Conservation (phyloP, 2,797 vertebrate genomes). For the Ataeniobius toweri region DNA sequence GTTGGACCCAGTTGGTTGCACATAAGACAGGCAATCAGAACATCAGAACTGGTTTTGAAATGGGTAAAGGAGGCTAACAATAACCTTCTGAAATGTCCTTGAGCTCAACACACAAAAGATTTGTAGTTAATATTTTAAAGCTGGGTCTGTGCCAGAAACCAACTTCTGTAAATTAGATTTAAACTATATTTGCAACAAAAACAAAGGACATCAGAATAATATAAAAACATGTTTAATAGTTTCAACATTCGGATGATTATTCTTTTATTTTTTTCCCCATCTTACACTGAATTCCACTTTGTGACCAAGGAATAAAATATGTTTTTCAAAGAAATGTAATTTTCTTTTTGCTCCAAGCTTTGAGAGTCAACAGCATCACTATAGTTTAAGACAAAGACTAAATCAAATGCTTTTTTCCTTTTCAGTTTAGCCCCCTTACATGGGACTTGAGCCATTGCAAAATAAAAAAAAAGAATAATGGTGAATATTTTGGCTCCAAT, state of each 20-base stretch:
- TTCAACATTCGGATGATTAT: conserved; percentile 76
- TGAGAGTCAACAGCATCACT: conserved; percentile 41
- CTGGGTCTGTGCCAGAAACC: too few species aligned
- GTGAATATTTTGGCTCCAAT: conserved; percentile 34
- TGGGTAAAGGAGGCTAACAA: not conserved
- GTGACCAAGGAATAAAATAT: conserved; percentile 42
- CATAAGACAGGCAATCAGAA: too few species aligned
- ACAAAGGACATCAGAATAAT: conserved; percentile 31
- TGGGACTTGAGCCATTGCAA: conserved; percentile 43
- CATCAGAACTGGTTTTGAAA: too few species aligned
- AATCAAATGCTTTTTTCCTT: conserved; percentile 42
- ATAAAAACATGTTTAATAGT: conserved; percentile 78
- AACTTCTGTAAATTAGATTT: not conserved
- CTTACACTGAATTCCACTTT: conserved; percentile 63
- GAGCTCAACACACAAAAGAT: too few species aligned
- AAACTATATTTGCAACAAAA: conserved; percentile 21
- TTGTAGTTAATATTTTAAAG: not conserved
- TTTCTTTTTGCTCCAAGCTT: conserved; percentile 37
- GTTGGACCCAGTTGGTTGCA: too few species aligned
- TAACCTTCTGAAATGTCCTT: not conserved
- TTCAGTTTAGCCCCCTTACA: conserved; percentile 61
- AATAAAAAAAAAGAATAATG: conserved; percentile 18
- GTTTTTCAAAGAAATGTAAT: conserved; percentile 52
- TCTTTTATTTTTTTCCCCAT: conserved; percentile 40
- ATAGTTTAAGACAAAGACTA: conserved; percentile 60